Evolutionary conservation across 1,140 invertebrate genomes (phyloP).

Genomic region (Formica selysi): DNA sequence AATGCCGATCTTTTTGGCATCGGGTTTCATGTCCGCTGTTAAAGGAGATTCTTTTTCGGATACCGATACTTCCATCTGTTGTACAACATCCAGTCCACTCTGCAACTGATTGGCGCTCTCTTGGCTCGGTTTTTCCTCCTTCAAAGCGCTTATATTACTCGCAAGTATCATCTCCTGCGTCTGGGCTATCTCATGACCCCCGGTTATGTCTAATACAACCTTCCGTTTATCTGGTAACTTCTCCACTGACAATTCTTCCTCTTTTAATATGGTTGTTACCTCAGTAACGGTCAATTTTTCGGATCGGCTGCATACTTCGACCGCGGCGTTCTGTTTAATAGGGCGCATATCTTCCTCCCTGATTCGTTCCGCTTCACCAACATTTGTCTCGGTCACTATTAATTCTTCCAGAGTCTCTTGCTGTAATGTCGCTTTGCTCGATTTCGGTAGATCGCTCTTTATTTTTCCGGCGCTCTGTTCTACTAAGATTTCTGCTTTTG

Average conservation of each 20-base stretch:
- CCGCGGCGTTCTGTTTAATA: constrained; percentile 78
- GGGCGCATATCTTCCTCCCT: constrained; percentile 80
- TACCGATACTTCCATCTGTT: constrained; percentile 84
- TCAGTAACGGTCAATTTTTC: constrained; percentile 81
- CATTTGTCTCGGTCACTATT: constrained; percentile 87
- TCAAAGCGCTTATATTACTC: constrained; percentile 76
- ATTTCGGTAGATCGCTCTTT: constrained; percentile 79
- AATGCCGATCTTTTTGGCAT: constrained; percentile 84
- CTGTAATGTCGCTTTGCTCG: constrained; percentile 86
- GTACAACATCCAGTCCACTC: constrained; percentile 81
- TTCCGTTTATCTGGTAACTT: constrained; percentile 81
- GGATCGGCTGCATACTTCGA: constrained; percentile 75
- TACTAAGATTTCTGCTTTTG: constrained; percentile 86
- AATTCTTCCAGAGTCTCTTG: constrained; percentile 87
- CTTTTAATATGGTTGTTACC: constrained; percentile 77
- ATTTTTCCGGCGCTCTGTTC: constrained; percentile 85
- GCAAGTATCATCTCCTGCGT: constrained; percentile 83
- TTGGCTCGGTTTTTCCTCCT: constrained; percentile 76
- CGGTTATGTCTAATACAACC: constrained; percentile 82
- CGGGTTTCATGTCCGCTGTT: constrained; percentile 83
- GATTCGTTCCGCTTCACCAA: constrained; percentile 86
- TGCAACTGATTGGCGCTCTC: constrained; percentile 82
- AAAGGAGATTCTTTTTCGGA: constrained; percentile 87
- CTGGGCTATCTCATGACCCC: constrained; percentile 84
- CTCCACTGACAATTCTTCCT: constrained; percentile 76